Percentiles rank a stretch among this genome's conserved stretches.
Conservation (phyloP, 2,113 vertebrate genomes). For the Acrocephalus arundinaceus region DNA sequence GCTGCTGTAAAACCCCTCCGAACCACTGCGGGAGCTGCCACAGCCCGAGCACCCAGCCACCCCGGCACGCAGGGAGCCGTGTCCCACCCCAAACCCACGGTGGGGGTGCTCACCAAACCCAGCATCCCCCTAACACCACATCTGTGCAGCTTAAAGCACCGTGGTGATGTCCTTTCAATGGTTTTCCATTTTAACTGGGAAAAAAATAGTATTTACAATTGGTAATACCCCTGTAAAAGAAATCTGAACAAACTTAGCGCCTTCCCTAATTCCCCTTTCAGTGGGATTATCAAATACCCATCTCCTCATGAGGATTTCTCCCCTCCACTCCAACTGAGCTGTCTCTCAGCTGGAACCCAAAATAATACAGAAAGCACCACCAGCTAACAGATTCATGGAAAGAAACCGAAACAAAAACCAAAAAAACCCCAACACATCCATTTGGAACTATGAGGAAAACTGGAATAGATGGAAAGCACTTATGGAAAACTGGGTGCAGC, state of each 20-base stretch:
- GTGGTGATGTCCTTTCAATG: neutral
- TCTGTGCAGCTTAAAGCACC: neutral
- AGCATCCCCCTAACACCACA: neutral
- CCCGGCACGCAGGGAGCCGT: accelerated
- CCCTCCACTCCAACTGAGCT: neutral
- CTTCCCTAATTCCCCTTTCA: neutral
- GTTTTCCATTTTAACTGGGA: neutral
- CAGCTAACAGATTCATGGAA: neutral
- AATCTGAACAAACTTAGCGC: neutral
- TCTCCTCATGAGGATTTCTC: neutral
- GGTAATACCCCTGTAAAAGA: neutral
- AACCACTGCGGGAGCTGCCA: neutral
- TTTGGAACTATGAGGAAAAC: neutral
- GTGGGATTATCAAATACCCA: neutral
- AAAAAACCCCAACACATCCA: neutral
- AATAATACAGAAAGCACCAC: neutral
- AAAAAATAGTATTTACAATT: neutral
- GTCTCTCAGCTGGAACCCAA: neutral
- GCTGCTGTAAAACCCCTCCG: neutral
- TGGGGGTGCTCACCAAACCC: neutral
- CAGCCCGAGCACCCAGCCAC: neutral
- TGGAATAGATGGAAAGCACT: neutral
- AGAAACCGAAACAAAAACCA: neutral
- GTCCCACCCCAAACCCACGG: accelerated
- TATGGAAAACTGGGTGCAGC: neutral